Base-by-base conservation (phyloP, 2,113 vertebrate species). In the Mobula hypostoma region DNA sequence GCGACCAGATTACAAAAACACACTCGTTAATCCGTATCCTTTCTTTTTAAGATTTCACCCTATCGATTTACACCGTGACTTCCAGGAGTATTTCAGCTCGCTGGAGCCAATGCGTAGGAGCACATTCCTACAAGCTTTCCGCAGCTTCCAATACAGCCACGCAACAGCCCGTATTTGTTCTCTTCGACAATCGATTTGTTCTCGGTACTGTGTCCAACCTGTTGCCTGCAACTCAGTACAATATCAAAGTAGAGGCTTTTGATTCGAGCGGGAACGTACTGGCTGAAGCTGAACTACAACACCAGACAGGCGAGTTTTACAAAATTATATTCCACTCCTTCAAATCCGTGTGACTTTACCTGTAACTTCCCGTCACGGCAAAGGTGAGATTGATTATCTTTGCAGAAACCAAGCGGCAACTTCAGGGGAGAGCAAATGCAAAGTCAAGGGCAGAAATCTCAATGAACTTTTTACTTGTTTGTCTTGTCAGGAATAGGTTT, bases 101-200 rank as follows among this genome's bases (percentile, higher is more conserved):
- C 77, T 97, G 97, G 97, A 95, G 95, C 29, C 94, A 95, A 77
- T 94, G 94, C 56, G 82, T 95, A 0, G 97, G 95, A 70, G 96
- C 96, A 85, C 95, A 96, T 94, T 98, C 96, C 94, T 97, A 97
- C 95, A 97, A 96, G 95, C 95, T 98, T 94, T 97, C 95, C 78
- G 97, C 97, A 3, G 97, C 95, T 7, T 95, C 96, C 74, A 95
- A 96, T 68, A 96, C 96, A 94, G 95, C 95, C 2, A 92, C 95
- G 0, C 95, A 94, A 12, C 94, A 40, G 17, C 95, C 96, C 0
- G 94, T 97, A 63, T 96, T 96, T 40, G 94, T 95, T 83, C 95
- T 96, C 94, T 98, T 97, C 94, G 96, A 96, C 92, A 96, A 96
- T 21, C 96, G 95, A 94, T 96, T 96, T 0, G 94, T 97, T 72